Conservation (phyloP, 2,888 invertebrate species). For the Saturnia pavonia region DNA sequence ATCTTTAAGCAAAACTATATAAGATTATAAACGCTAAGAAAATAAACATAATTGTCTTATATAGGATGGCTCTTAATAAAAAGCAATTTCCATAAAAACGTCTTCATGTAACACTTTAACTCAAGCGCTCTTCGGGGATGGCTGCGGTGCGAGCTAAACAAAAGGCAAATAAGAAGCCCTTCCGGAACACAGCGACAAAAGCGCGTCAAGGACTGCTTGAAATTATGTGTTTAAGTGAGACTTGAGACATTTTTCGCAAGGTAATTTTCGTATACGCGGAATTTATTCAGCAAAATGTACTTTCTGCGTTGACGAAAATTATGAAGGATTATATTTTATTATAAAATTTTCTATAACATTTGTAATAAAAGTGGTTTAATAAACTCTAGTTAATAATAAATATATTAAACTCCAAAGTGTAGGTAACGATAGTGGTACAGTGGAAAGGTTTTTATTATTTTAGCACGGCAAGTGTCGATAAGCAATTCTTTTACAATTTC, state of each 20-base stretch:
- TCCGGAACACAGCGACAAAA: slow-evolving; percentile 12
- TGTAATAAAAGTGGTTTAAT: too few species aligned
- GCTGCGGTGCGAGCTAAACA: slow-evolving; percentile 24
- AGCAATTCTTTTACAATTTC: too few species aligned
- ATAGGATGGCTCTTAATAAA: slow-evolving; percentile 23
- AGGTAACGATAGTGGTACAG: too few species aligned
- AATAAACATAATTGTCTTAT: slow-evolving; percentile 21
- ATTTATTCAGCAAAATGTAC: background rate
- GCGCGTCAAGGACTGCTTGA: slow-evolving; percentile 7
- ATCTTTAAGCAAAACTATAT: background rate
- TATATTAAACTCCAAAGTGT: too few species aligned
- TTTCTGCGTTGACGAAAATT: background rate
- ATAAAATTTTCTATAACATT: background rate
- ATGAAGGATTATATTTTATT: background rate
- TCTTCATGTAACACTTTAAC: slow-evolving; percentile 38
- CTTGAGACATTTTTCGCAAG: slow-evolving; percentile 15
- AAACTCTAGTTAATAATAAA: too few species aligned
- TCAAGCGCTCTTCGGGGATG: slow-evolving; percentile 25
- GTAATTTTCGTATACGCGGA: background rate
- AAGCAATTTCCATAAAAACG: slow-evolving; percentile 36
- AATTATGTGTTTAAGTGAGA: slow-evolving; percentile 20
- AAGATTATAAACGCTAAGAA: background rate
- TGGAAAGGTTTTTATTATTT: too few species aligned
- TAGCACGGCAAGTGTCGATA: too few species aligned
- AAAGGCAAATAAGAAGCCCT: slow-evolving; percentile 26